These are phyloP conservation scores for Macrobrachium nipponense DNA, from an alignment of 1,140 invertebrate species.

Conservation along the genomic window DNA sequence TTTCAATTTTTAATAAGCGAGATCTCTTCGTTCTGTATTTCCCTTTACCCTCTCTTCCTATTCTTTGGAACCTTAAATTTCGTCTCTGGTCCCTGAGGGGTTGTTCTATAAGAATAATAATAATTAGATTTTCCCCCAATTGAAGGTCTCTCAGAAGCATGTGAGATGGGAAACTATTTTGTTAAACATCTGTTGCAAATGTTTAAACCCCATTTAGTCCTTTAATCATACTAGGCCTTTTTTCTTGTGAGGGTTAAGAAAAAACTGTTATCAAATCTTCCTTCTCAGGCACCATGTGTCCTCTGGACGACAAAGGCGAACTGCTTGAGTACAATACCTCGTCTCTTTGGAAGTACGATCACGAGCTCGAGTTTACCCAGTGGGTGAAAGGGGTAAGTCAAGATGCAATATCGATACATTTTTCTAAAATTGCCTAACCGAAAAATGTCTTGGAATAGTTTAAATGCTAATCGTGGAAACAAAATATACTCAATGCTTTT, in stretches of 20 bases:
- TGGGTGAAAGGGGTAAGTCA: slow-evolving; percentile 36
- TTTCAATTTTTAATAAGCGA: too few relatives aligned
- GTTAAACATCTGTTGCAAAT: too few relatives aligned
- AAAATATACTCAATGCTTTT: not conserved
- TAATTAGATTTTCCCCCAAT: too few relatives aligned
- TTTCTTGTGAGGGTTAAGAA: not conserved
- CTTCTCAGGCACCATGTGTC: slow-evolving; percentile 42
- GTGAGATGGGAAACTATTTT: too few relatives aligned
- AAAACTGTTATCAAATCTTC: too few relatives aligned
- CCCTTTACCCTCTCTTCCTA: too few relatives aligned
- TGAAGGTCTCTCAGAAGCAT: too few relatives aligned
- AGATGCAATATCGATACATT: not conserved
- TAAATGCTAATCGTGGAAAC: slow-evolving; percentile 4
- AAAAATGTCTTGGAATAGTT: not conserved
- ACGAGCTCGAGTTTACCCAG: slow-evolving; percentile 15
- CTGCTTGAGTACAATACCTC: slow-evolving; percentile 21
- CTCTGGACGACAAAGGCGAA: slow-evolving; percentile 13
- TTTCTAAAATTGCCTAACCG: not conserved
- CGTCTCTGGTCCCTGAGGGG: too few relatives aligned
- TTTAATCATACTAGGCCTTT: too few relatives aligned
- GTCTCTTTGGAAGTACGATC: slow-evolving; percentile 42
- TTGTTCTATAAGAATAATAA: too few relatives aligned
- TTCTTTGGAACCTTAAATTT: too few relatives aligned
- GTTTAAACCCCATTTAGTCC: not conserved
- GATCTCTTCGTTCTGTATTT: too few relatives aligned